Conservation (phyloP, 2,113 vertebrate genomes). For the Pipa parva region DNA sequence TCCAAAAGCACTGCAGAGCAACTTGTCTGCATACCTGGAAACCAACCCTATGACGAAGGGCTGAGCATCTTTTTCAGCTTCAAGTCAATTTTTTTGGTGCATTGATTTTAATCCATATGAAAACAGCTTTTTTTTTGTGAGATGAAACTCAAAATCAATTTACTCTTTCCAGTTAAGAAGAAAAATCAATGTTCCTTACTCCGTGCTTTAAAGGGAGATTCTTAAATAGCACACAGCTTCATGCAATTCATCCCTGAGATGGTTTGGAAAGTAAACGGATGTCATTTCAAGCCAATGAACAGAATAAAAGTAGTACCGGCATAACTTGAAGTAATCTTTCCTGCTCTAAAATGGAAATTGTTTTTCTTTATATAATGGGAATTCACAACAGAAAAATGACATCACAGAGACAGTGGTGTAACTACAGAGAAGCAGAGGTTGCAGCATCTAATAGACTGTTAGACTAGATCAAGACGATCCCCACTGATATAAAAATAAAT, state of each 20-base stretch:
- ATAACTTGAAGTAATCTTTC: too few species aligned
- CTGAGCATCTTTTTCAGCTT: neutral
- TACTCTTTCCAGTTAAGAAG: slow-evolving; percentile 20
- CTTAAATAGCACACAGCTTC: slow-evolving; percentile 21
- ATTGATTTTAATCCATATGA: slow-evolving; percentile 44
- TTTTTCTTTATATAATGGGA: too few species aligned
- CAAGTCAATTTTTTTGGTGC: slow-evolving; percentile 22
- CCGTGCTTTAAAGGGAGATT: slow-evolving; percentile 13
- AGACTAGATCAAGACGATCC: too few species aligned
- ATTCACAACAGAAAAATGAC: too few species aligned
- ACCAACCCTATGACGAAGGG: neutral
- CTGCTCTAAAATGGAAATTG: too few species aligned
- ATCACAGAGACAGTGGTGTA: too few species aligned
- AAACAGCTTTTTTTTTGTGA: slow-evolving; percentile 48
- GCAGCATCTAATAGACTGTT: too few species aligned
- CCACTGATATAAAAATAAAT: too few species aligned
- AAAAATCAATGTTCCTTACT: slow-evolving; percentile 39
- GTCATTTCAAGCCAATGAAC: too few species aligned
- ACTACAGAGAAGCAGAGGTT: too few species aligned
- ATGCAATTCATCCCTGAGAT: slow-evolving; percentile 21
- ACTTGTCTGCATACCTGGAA: neutral
- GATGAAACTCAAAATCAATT: slow-evolving; percentile 49
- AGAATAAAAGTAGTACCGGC: too few species aligned
- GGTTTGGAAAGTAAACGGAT: neutral
- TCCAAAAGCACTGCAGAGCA: neutral